These are phyloP conservation scores for Sphaeramia orbicularis DNA, from an alignment of 2,797 vertebrate genomes.

Conservation along the genomic window DNA sequence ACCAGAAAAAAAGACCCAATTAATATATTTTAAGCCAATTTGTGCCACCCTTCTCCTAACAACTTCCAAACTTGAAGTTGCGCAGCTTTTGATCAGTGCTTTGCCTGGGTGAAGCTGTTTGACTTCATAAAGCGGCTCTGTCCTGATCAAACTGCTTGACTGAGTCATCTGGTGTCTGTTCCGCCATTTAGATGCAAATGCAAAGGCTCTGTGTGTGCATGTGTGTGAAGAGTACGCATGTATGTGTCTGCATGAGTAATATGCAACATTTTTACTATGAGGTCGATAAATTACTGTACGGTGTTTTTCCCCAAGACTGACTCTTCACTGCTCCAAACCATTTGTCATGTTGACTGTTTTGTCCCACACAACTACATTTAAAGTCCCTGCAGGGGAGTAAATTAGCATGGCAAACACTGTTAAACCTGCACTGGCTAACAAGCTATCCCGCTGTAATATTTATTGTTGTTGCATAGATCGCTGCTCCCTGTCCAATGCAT, in stretches of 20 bases:
- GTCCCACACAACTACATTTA: neutral
- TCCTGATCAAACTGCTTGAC: constrained; percentile 32
- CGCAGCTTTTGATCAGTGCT: constrained; percentile 39
- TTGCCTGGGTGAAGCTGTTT: constrained; percentile 37
- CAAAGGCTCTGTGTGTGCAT: neutral
- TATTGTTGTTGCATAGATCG: neutral
- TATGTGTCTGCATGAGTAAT: constrained; percentile 13
- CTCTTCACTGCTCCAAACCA: neutral
- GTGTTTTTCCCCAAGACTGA: neutral
- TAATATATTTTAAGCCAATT: constrained; percentile 21
- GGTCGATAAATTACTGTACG: neutral
- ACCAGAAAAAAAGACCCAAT: neutral
- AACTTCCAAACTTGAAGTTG: constrained; percentile 10
- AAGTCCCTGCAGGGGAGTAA: constrained; percentile 15
- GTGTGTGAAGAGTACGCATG: constrained; percentile 8
- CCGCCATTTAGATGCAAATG: constrained; percentile 12
- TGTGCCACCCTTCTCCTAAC: neutral
- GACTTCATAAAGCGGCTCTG: constrained; percentile 27
- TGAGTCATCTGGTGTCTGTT: neutral
- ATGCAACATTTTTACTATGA: neutral
- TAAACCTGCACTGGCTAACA: constrained; percentile 8
- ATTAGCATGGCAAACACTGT: constrained; percentile 7
- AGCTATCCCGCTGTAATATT: constrained; percentile 3
- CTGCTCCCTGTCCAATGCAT: neutral
- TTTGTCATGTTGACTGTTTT: neutral